Evolutionary conservation across 2,888 invertebrate genomes (phyloP).

Genomic region (Mesodorylaimus sp.): DNA sequence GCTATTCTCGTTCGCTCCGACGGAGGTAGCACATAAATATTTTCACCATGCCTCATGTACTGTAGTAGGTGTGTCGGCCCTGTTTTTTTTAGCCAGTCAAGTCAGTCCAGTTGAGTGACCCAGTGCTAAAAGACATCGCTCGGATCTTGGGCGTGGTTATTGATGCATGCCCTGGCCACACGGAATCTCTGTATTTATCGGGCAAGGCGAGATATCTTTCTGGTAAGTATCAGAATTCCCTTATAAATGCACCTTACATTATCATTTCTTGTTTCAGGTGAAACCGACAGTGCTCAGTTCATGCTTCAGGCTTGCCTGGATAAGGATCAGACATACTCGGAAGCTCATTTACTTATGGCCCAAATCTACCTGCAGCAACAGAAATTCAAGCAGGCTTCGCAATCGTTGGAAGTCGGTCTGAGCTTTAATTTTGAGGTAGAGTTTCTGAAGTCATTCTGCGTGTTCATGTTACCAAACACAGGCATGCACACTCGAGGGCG

Average conservation of each 20-base stretch:
- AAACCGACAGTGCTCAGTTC: constrained; percentile 49
- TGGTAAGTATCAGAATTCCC: too few relatives aligned
- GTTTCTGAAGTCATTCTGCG: constrained; percentile 4
- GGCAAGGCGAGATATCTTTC: constrained; percentile 61
- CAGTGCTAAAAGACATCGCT: constrained; percentile 40
- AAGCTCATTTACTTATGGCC: constrained; percentile 65
- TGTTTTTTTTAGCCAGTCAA: constrained; percentile 47
- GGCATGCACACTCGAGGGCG: too few relatives aligned
- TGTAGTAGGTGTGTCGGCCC: too few relatives aligned
- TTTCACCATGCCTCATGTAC: background rate
- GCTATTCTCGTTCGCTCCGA: constrained; percentile 47
- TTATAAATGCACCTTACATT: too few relatives aligned
- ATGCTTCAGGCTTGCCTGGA: constrained; percentile 54
- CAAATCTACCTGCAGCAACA: constrained; percentile 14
- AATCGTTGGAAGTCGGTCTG: constrained; percentile 66
- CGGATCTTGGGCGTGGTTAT: constrained; percentile 51
- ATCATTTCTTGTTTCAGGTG: constrained; percentile 38
- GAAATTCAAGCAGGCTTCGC: constrained; percentile 43
- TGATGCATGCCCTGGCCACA: constrained; percentile 62
- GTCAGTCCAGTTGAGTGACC: constrained; percentile 36
- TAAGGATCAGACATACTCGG: constrained; percentile 53
- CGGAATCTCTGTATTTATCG: constrained; percentile 43
- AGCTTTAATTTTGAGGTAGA: constrained; percentile 68
- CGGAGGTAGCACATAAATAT: constrained; percentile 27
- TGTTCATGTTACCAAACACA: too few relatives aligned